Evolutionary conservation across 2,888 invertebrate genomes (phyloP), one percentile per base, ranked within the genome.

Genomic region (Choreutis nemorana): DNA sequence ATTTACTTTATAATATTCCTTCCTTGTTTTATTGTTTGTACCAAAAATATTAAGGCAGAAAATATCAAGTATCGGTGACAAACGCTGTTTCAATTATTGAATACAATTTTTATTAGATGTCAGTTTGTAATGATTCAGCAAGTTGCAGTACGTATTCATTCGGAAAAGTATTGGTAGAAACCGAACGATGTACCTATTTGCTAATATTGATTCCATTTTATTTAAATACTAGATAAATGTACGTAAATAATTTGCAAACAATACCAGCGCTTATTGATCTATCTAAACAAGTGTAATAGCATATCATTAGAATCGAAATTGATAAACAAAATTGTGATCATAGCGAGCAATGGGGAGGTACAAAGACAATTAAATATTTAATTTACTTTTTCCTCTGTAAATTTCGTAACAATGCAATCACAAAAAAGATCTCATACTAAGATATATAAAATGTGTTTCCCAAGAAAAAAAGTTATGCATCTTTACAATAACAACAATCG

Each of bases 91-190:
- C 1, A 26, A 26, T 14, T 44, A 45, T 45, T 43, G 48, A 40
- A 44, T 42, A 52, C 56, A 52, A 54, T 57, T 56, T 32, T 53
- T 52, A 42, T 47, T 41, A 52, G 45, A 47, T 55, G 65, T 59
- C 62, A 61, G 62, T 63, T 65, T 65, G 59, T 58, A 62, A 57
- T 54, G 49, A 50, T 50, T 48, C 40, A 33, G 36, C 42, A 32
- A 49, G 45, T 43, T 41, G 44, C 42, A 50, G 48, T 55, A 50
- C 53, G 51, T 57, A 49, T 51, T 46, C 37, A 39, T 42, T 42
- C 29, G 50, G 40, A 46, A 51, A 42, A 38, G 41, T 37, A 41
- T 37, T 29, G 29, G 37, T 13, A 15, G 37, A 44, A 46, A 42
- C 11, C n/a, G 18, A 5, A 18, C 8, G 18, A 18, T 10, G 9